Conservation (phyloP, 2,797 vertebrate genomes). For the Semotilus atromaculatus region DNA sequence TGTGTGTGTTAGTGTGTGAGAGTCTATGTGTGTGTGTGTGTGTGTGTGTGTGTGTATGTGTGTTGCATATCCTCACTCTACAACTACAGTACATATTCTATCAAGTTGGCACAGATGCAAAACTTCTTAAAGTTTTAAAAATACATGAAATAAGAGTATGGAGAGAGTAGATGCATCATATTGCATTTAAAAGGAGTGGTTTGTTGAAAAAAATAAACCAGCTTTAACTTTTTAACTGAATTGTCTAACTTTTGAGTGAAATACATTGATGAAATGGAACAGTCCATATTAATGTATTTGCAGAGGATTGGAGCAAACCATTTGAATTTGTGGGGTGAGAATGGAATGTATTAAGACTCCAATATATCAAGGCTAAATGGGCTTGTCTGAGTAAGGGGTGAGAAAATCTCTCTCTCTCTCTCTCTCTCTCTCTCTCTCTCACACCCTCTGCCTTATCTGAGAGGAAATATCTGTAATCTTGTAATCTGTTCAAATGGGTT, state of each 20-base stretch:
- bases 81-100: not conserved
- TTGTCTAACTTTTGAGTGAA: not conserved
- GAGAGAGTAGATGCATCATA: not conserved
- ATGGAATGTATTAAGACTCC: constrained; percentile 5
- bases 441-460: not conserved
- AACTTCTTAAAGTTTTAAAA: not conserved
- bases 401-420: constrained; percentile 65
- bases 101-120: not conserved
- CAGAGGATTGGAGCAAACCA: constrained; percentile 14
- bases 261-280: not conserved
- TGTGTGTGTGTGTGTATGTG: not conserved
- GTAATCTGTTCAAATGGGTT: not conserved
- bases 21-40: constrained; percentile 11
- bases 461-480: constrained; percentile 4
- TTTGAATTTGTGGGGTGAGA: not conserved
- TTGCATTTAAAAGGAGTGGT: not conserved
- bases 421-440: not conserved
- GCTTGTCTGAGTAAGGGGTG: constrained; percentile 33
- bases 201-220: not conserved
- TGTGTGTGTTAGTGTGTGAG: not conserved
- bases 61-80: constrained; percentile 1
- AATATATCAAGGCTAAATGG: constrained; percentile 41
- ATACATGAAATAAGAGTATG: not conserved
- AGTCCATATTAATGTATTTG: not conserved
- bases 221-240: not conserved